Conservation (phyloP, 1,140 invertebrate genomes). For the Cherax destructor region DNA sequence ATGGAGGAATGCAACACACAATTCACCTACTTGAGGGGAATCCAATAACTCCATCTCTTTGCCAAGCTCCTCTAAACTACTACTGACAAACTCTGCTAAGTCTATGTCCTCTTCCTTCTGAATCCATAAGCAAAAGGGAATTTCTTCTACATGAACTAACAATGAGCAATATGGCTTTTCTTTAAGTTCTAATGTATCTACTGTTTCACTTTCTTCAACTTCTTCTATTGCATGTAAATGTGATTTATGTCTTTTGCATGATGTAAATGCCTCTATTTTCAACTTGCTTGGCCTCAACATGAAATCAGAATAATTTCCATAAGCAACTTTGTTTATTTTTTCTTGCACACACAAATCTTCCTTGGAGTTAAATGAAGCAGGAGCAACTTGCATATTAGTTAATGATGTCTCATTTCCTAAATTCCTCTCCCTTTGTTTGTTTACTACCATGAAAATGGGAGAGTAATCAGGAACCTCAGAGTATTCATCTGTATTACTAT, state of each 20-base stretch:
- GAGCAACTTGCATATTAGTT: no score
- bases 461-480: no score
- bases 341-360: no score
- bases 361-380: no score
- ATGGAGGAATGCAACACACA: neutral
- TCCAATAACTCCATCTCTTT: neutral
- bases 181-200: neutral
- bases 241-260: neutral
- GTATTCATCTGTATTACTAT: no score
- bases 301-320: no score
- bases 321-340: no score
- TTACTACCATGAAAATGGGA: no score
- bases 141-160: conserved; percentile 1
- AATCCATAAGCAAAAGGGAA: conserved; percentile 17
- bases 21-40: neutral
- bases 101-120: conserved; percentile 18
- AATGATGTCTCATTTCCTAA: no score
- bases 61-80: neutral
- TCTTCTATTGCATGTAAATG: neutral
- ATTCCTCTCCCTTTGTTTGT: no score
- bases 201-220: neutral
- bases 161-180: neutral
- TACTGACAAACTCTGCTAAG: neutral
- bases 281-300: no score
- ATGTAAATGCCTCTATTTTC: neutral